Conservation (phyloP, 2,797 vertebrate genomes). For the Alcedo quadribrachys region DNA sequence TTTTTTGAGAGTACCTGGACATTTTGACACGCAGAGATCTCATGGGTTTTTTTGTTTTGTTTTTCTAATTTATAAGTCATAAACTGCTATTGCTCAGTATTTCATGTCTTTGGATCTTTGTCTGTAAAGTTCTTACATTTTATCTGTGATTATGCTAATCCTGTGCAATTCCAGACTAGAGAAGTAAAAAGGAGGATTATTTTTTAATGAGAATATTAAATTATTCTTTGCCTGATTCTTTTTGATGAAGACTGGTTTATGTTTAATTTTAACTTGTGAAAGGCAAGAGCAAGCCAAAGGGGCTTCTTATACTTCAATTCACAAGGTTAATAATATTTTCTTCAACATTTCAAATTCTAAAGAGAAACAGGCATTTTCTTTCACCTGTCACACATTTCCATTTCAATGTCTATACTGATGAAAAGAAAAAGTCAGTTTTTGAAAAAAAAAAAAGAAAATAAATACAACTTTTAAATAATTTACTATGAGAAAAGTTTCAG, state of each 20-base stretch:
- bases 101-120: background rate
- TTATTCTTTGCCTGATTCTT: background rate
- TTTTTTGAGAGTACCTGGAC: background rate
- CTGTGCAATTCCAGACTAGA: background rate
- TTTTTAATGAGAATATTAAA: background rate
- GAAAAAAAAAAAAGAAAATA: rapidly evolving
- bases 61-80: background rate
- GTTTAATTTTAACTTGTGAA: background rate
- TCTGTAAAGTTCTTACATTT: background rate
- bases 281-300: background rate
- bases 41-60: background rate
- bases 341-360: background rate
- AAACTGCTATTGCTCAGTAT: background rate
- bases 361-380: background rate
- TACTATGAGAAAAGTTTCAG: background rate
- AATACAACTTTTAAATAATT: background rate
- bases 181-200: background rate
- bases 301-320: background rate
- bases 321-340: background rate
- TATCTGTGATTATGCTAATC: background rate
- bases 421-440: background rate
- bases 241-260: background rate
- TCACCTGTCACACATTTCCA: background rate
- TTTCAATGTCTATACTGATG: background rate
- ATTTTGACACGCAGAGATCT: background rate